These are phyloP conservation scores for Poecilia wingei DNA, from an alignment of 2,797 vertebrate genomes.

Conservation along the genomic window DNA sequence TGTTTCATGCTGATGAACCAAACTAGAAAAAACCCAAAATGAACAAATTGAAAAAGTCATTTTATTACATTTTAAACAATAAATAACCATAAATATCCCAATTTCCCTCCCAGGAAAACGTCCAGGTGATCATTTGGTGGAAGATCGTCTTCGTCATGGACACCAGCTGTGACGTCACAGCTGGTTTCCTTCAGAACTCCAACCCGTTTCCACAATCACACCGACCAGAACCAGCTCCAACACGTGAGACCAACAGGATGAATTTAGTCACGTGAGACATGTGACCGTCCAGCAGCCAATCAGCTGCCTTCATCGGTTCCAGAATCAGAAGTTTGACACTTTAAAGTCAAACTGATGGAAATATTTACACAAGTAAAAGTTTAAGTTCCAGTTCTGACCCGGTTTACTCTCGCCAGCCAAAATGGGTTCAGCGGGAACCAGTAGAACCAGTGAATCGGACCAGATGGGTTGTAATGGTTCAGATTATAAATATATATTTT, in stretches of 20 bases:
- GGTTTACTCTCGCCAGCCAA: neutral
- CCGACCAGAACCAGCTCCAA: neutral
- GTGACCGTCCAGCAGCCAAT: conserved; percentile 21
- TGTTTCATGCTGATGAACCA: neutral
- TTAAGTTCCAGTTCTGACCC: neutral
- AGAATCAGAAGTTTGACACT: neutral
- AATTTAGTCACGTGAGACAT: neutral
- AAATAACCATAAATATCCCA: neutral
- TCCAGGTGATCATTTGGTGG: neutral
- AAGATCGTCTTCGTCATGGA: neutral
- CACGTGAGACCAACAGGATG: too few relatives aligned
- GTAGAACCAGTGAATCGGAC: neutral
- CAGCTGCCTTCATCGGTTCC: conserved; percentile 8
- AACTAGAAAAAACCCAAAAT: neutral
- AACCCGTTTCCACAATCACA: neutral
- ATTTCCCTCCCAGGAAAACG: neutral
- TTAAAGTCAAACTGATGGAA: neutral
- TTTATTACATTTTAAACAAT: conserved; percentile 5
- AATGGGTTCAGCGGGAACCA: neutral
- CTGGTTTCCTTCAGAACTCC: neutral
- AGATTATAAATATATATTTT: too few relatives aligned
- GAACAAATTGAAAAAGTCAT: neutral
- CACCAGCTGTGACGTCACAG: neutral
- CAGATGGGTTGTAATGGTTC: neutral
- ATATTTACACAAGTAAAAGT: neutral